Conservation (phyloP, 2,113 vertebrate species). For the Nannospalax galili region DNA sequence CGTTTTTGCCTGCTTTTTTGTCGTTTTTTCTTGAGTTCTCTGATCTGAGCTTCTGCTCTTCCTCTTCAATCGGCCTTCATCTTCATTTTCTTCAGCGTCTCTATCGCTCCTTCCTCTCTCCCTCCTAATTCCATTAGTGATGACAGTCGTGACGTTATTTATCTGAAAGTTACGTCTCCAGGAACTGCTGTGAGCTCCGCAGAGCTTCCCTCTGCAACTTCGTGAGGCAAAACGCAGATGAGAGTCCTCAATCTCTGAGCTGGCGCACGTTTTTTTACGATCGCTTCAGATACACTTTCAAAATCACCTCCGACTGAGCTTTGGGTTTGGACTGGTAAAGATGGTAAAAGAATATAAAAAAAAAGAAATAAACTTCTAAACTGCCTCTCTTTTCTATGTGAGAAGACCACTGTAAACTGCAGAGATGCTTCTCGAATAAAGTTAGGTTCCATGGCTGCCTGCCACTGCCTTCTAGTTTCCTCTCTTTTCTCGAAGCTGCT, state of each 20-base stretch:
- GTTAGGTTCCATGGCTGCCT: conserved; percentile 14
- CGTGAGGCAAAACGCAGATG: conserved; percentile 28
- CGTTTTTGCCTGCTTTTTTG: not conserved
- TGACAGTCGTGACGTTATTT: not conserved
- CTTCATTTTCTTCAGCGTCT: not conserved
- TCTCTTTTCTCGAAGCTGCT: not conserved
- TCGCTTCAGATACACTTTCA: conserved; percentile 29
- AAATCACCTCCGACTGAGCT: conserved; percentile 41
- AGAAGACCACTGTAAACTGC: conserved; percentile 27
- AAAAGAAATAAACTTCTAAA: conserved; percentile 52
- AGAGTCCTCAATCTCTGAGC: conserved; percentile 35
- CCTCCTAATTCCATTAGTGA: not conserved
- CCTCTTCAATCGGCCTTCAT: not conserved
- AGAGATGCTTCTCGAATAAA: conserved; percentile 62
- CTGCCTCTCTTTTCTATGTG: not conserved
- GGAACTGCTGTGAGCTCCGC: not conserved
- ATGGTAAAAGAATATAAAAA: conserved; percentile 53
- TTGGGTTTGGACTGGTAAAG: conserved; percentile 44
- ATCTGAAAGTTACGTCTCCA: conserved; percentile 22
- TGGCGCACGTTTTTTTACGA: conserved; percentile 1
- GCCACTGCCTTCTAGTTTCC: not conserved
- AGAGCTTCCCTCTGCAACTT: conserved; percentile 21
- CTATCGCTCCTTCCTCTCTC: not conserved
- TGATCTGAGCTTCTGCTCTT: not conserved
- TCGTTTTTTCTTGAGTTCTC: not conserved